phyloP scores from a whole-genome alignment of 2,888 invertebrate genomes.

The Tricholauxania praeusta region DNA sequence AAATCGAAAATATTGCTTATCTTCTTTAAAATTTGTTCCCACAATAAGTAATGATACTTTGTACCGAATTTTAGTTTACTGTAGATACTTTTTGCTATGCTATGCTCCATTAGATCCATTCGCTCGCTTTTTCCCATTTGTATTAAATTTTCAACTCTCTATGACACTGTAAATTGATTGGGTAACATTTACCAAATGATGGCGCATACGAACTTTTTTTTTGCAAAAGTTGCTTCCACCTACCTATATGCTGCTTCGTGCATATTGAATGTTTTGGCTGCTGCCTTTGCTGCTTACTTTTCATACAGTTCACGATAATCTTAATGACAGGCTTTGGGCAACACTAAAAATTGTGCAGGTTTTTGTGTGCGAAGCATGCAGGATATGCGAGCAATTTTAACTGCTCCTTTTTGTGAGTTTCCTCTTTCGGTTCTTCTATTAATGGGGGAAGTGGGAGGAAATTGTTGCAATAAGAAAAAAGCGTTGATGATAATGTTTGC shows the following conservation, averaged over 20 bases:
- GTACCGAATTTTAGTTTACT: no score
- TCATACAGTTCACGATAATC: conserved; percentile 13
- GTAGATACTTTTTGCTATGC: no score
- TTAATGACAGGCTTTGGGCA: conserved; percentile 14
- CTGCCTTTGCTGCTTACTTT: not conserved
- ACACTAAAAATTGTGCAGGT: not conserved
- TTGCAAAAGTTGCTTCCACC: not conserved
- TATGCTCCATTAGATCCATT: no score
- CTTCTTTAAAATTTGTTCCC: no score
- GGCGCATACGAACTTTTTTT: conserved; percentile 16
- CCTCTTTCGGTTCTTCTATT: no score
- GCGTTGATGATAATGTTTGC: conserved; percentile 13
- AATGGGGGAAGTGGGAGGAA: no score
- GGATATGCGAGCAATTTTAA: no score
- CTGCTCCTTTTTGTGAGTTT: no score
- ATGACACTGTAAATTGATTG: conserved; percentile 6
- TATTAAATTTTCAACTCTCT: not conserved
- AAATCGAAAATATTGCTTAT: no score
- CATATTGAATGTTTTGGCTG: not conserved
- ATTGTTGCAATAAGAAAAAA: conserved; percentile 18
- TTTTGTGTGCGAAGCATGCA: no score
- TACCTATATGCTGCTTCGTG: not conserved
- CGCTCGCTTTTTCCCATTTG: no score
- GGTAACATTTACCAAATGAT: conserved; percentile 11
- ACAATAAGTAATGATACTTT: no score